Percentiles rank a stretch among this genome's conserved stretches.
Evolutionary conservation across 35 echinoderm and acorn worm species (phyloP).

Genomic region (Acanthaster planci): DNA sequence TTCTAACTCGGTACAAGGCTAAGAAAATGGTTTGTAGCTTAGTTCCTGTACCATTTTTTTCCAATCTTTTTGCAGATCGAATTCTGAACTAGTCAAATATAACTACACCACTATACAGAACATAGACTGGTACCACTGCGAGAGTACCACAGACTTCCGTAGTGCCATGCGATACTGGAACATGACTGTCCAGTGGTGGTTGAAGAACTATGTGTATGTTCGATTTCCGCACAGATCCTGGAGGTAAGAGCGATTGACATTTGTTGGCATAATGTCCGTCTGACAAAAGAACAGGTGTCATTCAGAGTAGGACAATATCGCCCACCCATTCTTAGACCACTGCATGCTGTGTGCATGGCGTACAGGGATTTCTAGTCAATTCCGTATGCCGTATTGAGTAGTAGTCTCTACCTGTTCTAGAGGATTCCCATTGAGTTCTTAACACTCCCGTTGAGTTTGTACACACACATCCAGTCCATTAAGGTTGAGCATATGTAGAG

Average conservation of each 20-base stretch:
- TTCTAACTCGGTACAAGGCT: not conserved
- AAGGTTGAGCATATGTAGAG: too few species aligned
- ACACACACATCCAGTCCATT: too few species aligned
- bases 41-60: not conserved
- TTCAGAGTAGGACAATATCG: too few species aligned
- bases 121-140: slow-evolving; percentile 75
- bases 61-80: not conserved
- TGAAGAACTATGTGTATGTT: slow-evolving; percentile 80
- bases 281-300: too few species aligned
- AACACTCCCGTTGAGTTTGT: too few species aligned
- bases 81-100: slow-evolving; percentile 46
- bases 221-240: slow-evolving; percentile 62
- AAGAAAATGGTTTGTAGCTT: not conserved
- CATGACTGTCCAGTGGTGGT: slow-evolving; percentile 97
- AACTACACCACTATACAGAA: slow-evolving; percentile 86
- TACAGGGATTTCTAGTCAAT: too few species aligned
- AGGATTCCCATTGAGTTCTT: too few species aligned
- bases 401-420: too few species aligned
- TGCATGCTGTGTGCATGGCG: too few species aligned
- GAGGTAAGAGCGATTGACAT: slow-evolving; percentile 63
- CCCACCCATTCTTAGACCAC: too few species aligned
- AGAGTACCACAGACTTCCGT: slow-evolving; percentile 66
- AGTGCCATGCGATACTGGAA: slow-evolving; percentile 95
- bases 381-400: too few species aligned
- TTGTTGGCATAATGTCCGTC: too few species aligned